A percentile compares a stretch with the other conserved stretches of the same genome.
Conservation (phyloP, 2,797 vertebrate genomes). For the Mus caroli region DNA sequence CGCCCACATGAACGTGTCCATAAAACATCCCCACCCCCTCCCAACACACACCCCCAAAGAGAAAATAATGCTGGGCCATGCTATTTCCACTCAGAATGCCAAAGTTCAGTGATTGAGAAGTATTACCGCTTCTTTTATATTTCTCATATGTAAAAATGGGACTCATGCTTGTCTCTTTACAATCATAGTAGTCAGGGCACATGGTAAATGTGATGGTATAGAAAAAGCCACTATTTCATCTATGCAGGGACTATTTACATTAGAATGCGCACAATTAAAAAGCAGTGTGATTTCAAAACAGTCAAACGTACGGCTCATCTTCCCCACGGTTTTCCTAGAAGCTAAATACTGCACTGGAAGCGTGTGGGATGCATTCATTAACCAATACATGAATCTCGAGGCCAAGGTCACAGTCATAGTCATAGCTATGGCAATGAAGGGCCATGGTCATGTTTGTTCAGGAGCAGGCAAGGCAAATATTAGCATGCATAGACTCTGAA, state of each 20-base stretch:
- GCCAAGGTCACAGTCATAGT: background rate
- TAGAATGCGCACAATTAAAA: background rate
- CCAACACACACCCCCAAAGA: background rate
- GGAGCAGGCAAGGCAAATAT: background rate
- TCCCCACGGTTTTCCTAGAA: constrained; percentile 13
- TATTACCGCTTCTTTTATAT: background rate
- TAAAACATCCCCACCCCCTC: background rate
- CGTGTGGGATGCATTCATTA: background rate
- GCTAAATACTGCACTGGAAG: constrained; percentile 10
- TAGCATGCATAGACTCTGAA: background rate
- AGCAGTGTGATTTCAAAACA: background rate
- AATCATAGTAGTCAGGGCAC: background rate
- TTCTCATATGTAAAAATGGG: constrained; percentile 8
- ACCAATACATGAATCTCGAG: background rate
- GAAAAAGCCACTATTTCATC: background rate
- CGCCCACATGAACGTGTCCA: background rate
- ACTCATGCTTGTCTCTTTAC: background rate
- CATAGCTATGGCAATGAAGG: background rate
- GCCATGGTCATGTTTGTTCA: background rate
- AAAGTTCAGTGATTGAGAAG: background rate
- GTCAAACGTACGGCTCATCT: background rate
- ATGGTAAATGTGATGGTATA: too few species aligned
- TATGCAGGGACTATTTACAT: background rate
- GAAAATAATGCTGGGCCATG: background rate
- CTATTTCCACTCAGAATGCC: background rate